A percentile compares a stretch with the other conserved stretches of the same genome.
phyloP scores from a whole-genome alignment of 1,140 invertebrate genomes.

The Fopius arisanus region DNA sequence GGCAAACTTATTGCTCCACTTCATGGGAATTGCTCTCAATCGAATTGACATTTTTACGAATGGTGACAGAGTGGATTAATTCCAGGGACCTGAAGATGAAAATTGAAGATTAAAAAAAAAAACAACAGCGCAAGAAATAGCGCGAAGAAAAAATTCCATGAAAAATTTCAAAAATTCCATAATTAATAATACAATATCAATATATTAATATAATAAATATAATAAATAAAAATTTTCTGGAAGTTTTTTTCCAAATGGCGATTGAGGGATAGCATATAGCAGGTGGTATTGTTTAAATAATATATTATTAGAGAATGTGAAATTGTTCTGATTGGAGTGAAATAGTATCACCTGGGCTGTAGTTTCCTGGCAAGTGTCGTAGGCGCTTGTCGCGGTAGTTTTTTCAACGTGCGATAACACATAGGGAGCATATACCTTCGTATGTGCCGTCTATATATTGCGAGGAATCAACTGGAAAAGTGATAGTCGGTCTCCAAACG shows the following conservation, averaged over 20 bases:
- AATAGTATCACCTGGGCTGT: no score
- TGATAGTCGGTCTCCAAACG: slow-evolving; percentile 35
- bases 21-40: neutral
- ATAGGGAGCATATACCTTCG: slow-evolving; percentile 10
- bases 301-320: no score
- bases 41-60: neutral
- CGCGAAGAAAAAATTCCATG: no score
- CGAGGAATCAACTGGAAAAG: slow-evolving; percentile 28
- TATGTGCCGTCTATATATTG: slow-evolving; percentile 27
- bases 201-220: no score
- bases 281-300: no score
- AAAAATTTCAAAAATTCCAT: no score
- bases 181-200: no score
- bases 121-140: no score
- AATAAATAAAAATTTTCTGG: no score
- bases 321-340: no score
- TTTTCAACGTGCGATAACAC: slow-evolving; percentile 1
- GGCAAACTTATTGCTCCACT: neutral
- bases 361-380: neutral
- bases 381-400: neutral
- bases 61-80: neutral
- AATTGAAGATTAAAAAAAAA: neutral
- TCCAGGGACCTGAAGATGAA: neutral
- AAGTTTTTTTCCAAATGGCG: no score
- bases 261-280: no score